Conservation (phyloP, 2,797 vertebrate genomes). For the Brachyalestes nurse region DNA sequence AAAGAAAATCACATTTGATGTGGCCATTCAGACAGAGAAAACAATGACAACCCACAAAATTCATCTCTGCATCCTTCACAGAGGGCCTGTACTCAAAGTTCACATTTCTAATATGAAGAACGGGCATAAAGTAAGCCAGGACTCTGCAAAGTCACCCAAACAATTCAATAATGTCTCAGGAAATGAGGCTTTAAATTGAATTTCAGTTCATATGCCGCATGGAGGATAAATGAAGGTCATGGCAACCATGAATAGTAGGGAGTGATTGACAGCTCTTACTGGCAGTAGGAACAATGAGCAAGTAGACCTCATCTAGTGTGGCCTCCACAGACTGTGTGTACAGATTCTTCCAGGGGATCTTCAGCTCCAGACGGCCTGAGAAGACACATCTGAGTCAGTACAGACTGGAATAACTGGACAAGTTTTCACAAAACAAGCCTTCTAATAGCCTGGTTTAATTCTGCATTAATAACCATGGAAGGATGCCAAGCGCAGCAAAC, state of each 20-base stretch:
- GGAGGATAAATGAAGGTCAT: not conserved
- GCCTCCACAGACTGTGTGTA: constrained; percentile 96
- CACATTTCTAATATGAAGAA: not conserved
- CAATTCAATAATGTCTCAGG: not conserved
- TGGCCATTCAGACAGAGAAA: too few species aligned
- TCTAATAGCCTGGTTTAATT: not conserved
- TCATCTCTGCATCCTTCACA: not conserved
- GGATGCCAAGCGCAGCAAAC: not conserved
- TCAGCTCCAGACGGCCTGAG: constrained; percentile 88
- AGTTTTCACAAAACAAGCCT: not conserved
- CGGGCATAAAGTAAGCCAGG: not conserved
- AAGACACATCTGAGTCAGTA: constrained; percentile 34
- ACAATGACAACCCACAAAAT: not conserved
- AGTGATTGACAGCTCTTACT: constrained; percentile 81
- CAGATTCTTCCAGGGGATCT: constrained; percentile 97
- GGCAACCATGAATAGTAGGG: not conserved
- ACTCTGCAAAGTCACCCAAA: not conserved
- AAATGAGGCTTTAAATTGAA: not conserved
- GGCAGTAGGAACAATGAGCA: constrained; percentile 95
- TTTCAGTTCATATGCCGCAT: not conserved
- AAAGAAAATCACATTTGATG: too few species aligned
- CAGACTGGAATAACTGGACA: not conserved
- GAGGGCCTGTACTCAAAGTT: not conserved
- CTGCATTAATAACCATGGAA: not conserved
- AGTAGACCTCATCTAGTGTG: constrained; percentile 92